Evolutionary conservation across 2,113 vertebrate genomes (phyloP).

Genomic region (Hypanus sabinus): DNA sequence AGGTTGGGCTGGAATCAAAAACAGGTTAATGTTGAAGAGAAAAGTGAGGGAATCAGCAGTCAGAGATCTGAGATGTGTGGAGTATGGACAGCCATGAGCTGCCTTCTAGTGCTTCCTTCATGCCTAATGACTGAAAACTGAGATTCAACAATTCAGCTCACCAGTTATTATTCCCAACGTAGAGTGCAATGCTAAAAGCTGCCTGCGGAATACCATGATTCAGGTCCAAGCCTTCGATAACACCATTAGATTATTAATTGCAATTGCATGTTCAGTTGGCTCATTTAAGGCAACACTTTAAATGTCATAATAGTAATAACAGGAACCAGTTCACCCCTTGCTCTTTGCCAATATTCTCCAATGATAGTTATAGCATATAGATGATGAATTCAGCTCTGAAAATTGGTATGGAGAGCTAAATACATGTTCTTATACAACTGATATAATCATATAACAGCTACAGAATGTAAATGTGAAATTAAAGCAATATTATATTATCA

Average conservation of each 20-base stretch:
- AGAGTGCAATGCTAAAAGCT: not conserved
- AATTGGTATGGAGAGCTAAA: not conserved
- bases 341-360: not conserved
- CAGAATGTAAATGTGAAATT: not conserved
- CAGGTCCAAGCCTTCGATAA: not conserved
- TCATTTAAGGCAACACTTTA: not conserved
- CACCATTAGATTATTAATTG: not conserved
- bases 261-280: not conserved
- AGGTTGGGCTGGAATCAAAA: not conserved
- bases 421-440: not conserved
- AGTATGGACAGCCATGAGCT: no score
- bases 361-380: not conserved
- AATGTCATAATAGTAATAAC: not conserved
- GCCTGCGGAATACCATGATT: not conserved
- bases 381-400: not conserved
- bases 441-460: not conserved
- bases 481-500: not conserved
- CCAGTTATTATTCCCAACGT: not conserved
- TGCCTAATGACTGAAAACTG: not conserved
- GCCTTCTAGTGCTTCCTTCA: not conserved
- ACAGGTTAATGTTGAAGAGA: not conserved
- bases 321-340: not conserved
- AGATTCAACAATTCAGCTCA: not conserved
- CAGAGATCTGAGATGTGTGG: not conserved
- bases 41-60: not conserved